A percentile compares a stretch with the other conserved stretches of the same genome.
These are phyloP conservation scores for Lymantria dispar DNA, from an alignment of 2,888 invertebrate species.

Conservation along the genomic window DNA sequence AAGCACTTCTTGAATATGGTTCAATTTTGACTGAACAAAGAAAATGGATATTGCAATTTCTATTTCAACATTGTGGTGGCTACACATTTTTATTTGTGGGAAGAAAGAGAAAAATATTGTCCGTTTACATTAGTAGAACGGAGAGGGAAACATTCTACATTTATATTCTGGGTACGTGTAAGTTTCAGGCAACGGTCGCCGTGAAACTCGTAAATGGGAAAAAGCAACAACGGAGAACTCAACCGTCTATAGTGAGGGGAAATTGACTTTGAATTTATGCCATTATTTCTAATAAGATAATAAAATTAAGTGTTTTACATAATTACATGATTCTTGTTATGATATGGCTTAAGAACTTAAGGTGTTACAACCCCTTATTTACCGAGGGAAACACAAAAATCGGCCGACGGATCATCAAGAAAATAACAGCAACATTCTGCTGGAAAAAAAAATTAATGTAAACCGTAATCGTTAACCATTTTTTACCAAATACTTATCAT, in stretches of 20 bases:
- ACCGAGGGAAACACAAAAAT: no score
- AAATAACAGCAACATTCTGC: no score
- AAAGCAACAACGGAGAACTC: constrained; percentile 80
- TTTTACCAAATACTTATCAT: no score
- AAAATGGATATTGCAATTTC: constrained; percentile 73
- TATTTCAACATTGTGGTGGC: constrained; percentile 73
- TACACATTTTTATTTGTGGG: constrained; percentile 79
- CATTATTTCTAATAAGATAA: constrained; percentile 17
- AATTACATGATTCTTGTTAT: no score
- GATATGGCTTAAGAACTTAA: no score
- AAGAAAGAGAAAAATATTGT: constrained; percentile 55
- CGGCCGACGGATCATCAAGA: no score
- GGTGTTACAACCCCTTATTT: no score
- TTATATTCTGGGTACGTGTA: constrained; percentile 82
- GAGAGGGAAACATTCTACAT: constrained; percentile 64
- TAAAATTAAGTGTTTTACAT: neutral
- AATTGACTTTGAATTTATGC: constrained; percentile 41
- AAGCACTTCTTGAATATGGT: constrained; percentile 39
- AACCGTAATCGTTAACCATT: no score
- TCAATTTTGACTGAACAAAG: constrained; percentile 40
- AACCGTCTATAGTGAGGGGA: constrained; percentile 75
- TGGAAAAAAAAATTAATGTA: no score
- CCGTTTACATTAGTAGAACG: constrained; percentile 41
- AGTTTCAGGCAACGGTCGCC: constrained; percentile 83
- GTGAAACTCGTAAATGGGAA: constrained; percentile 83